Evolutionary conservation across 2,888 invertebrate genomes (phyloP), one percentile per base, ranked within the genome.

Genomic region (Spisula solida): DNA sequence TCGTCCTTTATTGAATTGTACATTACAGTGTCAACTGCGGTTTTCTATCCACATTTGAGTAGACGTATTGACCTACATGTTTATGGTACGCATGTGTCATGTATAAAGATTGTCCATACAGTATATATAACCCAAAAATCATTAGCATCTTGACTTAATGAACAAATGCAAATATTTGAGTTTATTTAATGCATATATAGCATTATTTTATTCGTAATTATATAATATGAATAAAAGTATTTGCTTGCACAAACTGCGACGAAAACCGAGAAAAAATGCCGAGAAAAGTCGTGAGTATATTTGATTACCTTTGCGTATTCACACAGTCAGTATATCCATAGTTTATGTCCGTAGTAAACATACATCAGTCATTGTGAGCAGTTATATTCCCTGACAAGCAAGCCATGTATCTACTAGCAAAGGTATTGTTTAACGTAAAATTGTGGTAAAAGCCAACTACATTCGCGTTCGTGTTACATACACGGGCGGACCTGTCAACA

Each of bases 261-360:
- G 14, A 60, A 60, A 60, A 60, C 20, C 2, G 18, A 20, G n/a
- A 60, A 60, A 60, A 60, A 60, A 25, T 60, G 10, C 25, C 0
- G 25, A 66, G 56, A 66, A 66, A 66, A 66, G 10, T 8, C 4
- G 34, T 75, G 25, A n/a, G n/a, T 25, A 25, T 66, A 5, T 31
- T 75, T 1, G 2, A 75, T 75, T 34, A 75, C 75, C 70, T 31
- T 31, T 16, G 12, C 31, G 29, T 16, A 25, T 16, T 75, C 18
- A 75, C 5, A 34, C 75, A 31, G 2, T 34, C 34, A 75, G 75
- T 31, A 31, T 25, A 31, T 75, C 75, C 75, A 31, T 75, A 75
- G n/a, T 75, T 75, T 75, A 75, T 75, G 75, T 75, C 31, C 75
- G 75, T 75, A 75, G 75, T 75, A 75, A 75, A 75, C 31, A 75